Base-by-base conservation (phyloP, 1,140 invertebrate genomes). In the Bursaphelenchus mucronatus region DNA sequence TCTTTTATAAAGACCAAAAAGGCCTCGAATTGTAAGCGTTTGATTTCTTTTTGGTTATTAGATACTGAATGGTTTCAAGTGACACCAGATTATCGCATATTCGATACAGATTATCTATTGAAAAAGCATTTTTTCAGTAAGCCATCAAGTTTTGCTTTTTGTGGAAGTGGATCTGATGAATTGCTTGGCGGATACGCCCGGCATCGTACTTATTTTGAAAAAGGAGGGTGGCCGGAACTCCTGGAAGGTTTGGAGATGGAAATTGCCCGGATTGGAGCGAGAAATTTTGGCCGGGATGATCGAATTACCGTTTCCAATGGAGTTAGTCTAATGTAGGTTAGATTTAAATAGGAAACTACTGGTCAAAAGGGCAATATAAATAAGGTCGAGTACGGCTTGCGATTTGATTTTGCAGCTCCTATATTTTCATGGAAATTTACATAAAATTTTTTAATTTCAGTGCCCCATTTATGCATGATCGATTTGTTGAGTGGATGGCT, bases 131-230 rank as follows among this genome's bases (percentile, higher is more conserved):
- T 47, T 15, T 17, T 70, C 19, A 61, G 15, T 45, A 21, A n/a
- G 4, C 53, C 40, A 15, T 21, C 15, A 43, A 53, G n/a, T 55
- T 44, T n/a, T 55, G 53, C 19, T 56, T 82, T 96, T 52, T 83
- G 90, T 75, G 94, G 94, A 39, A 91, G 91, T 85, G 94, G 94
- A 13, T 93, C 94, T 17, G 95, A 98, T 87, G 95, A 98, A 85
- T 86, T 95, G 74, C 89, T 97, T 76, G 93, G 90, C 55, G 94
- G 94, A 2, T 98, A 98, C 77, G 88, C 87, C 52, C 86, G 92
- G 2, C 73, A 72, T 44, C 41, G 73, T 44, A 75, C 72, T 0
- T 44, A 44, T 9, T 72, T 76, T 51, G 19, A 73, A 41, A 58
- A 54, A 13, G 68, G 41, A 30, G 76, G 73, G 4, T 70, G 13